These are phyloP conservation scores for Glandiceps talaboti DNA, from an alignment of 53 echinoderm and acorn worm species.

Conservation along the genomic window DNA sequence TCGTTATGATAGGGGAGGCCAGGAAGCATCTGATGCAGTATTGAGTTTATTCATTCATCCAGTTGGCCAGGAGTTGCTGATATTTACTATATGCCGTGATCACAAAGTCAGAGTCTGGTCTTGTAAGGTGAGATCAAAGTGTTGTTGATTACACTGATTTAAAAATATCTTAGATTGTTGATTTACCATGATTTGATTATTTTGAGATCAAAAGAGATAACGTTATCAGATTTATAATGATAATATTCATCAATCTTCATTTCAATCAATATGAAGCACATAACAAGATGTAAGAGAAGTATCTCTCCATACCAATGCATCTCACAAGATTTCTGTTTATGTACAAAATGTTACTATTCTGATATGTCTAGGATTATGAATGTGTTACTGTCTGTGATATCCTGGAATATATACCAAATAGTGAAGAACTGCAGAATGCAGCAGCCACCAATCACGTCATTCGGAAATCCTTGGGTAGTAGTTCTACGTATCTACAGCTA, in stretches of 20 bases:
- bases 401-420: constrained; percentile 47
- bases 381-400: constrained; percentile 53
- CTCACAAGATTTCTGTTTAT: too few species aligned
- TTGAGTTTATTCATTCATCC: constrained; percentile 65
- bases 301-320: too few species aligned
- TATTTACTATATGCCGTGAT: constrained; percentile 70
- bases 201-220: too few species aligned
- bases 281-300: not conserved
- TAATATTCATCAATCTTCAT: too few species aligned
- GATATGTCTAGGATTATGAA: constrained; percentile 64
- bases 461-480: constrained; percentile 37
- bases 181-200: too few species aligned
- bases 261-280: not conserved
- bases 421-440: constrained; percentile 35
- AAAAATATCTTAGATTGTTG: too few species aligned
- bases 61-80: constrained; percentile 47
- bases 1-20: constrained; percentile 40
- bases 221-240: too few species aligned
- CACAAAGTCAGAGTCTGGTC: constrained; percentile 82
- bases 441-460: constrained; percentile 55
- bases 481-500: constrained; percentile 32
- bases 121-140: constrained; percentile 69
- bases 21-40: constrained; percentile 62
- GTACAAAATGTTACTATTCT: too few species aligned
- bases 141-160: too few species aligned